Conservation (phyloP, 2,113 vertebrate genomes). For the Oncorhynchus nerka region DNA sequence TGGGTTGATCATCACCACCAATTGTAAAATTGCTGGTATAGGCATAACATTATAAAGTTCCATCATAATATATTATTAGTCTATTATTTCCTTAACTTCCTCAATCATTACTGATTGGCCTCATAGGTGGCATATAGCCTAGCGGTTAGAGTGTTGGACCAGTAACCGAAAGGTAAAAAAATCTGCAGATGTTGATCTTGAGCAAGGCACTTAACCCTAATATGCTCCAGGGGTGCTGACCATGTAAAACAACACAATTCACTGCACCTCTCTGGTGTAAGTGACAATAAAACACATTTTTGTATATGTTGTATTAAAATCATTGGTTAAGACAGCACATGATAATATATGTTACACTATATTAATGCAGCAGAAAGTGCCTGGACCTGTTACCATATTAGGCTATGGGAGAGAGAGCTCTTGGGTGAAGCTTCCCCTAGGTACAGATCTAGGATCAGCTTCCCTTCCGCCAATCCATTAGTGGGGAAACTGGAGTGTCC, state of each 20-base stretch:
- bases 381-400: constrained; percentile 12
- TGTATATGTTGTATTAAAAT: constrained; percentile 4
- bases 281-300: background rate
- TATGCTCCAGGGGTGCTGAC: background rate
- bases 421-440: no score
- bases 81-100: background rate
- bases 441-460: no score
- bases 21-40: background rate
- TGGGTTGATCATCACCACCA: background rate
- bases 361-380: constrained; percentile 9
- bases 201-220: no score
- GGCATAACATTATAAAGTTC: background rate
- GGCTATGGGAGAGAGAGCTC: background rate
- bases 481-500: background rate
- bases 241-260: background rate
- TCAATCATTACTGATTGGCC: background rate
- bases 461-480: no score
- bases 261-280: background rate
- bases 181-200: no score
- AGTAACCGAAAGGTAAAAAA: no score
- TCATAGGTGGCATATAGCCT: background rate
- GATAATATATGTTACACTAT: constrained; percentile 11
- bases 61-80: background rate
- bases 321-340: constrained; percentile 17
- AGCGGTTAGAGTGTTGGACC: no score